Conservation (phyloP, 2,113 vertebrate genomes). For the Megalops atlanticus region DNA sequence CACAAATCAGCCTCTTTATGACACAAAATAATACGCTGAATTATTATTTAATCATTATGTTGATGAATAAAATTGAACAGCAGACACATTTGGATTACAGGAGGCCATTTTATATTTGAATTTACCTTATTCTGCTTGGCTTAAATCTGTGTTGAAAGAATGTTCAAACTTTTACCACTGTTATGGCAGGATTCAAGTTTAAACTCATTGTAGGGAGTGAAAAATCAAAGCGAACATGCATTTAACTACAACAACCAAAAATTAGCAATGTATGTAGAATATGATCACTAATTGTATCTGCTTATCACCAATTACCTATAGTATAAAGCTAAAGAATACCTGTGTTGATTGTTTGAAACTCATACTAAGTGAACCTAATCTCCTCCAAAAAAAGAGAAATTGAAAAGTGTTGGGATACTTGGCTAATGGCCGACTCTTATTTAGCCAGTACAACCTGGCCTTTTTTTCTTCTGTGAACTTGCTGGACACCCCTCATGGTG, state of each 20-base stretch:
- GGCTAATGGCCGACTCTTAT: slow-evolving; percentile 24
- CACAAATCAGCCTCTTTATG: background rate
- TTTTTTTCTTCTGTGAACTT: slow-evolving; percentile 54
- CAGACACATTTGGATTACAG: background rate
- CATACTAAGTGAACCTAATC: background rate
- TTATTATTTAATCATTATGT: background rate
- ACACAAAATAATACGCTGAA: background rate
- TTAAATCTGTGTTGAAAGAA: background rate
- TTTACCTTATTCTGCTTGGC: background rate
- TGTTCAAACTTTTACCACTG: background rate
- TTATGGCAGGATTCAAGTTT: background rate
- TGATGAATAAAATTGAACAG: background rate
- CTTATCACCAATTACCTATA: background rate
- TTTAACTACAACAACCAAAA: background rate
- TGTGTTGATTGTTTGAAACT: background rate
- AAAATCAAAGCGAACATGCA: background rate
- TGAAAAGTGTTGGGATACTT: slow-evolving; percentile 9
- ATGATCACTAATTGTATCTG: background rate
- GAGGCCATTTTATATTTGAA: background rate
- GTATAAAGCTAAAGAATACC: slow-evolving; percentile 2
- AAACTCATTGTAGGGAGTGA: background rate
- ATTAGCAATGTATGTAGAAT: background rate
- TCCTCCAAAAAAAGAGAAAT: background rate
- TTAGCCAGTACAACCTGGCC: slow-evolving; percentile 23
- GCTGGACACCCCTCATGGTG: slow-evolving; percentile 75